phyloP scores from a whole-genome alignment of 2,113 vertebrate species.

The Phyllostomus discolor region DNA sequence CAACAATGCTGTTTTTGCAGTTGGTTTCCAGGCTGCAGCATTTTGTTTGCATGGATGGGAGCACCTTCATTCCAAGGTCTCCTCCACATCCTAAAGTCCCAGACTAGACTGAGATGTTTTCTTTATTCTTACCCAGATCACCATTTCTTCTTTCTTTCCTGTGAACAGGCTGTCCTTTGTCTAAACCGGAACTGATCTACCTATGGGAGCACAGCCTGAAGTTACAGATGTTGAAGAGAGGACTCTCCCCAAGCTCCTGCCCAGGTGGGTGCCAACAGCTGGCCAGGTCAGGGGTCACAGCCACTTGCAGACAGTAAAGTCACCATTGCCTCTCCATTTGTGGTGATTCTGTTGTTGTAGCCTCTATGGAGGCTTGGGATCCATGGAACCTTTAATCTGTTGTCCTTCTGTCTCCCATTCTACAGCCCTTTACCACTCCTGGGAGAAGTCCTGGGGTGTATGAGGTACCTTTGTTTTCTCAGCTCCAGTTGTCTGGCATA shows the following conservation, averaged over 20 bases:
- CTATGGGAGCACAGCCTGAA: not conserved
- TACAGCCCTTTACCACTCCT: not conserved
- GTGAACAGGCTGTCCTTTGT: not conserved
- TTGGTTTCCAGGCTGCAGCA: not conserved
- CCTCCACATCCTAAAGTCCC: not conserved
- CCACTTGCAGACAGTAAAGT: too few relatives aligned
- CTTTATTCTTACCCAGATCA: not conserved
- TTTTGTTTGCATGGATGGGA: not conserved
- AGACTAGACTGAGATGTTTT: not conserved
- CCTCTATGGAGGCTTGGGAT: not conserved
- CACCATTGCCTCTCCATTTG: not conserved
- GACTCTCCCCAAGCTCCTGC: not conserved
- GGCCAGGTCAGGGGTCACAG: not conserved
- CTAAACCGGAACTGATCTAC: not conserved
- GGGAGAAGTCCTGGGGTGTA: not conserved
- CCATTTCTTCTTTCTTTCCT: not conserved
- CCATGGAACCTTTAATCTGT: not conserved
- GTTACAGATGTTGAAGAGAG: not conserved
- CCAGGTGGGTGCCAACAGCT: not conserved
- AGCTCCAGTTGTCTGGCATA: not conserved
- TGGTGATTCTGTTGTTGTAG: too few relatives aligned
- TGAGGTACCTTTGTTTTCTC: not conserved
- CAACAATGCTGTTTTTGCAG: rapidly evolving
- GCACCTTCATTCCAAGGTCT: not conserved
- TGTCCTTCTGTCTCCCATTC: not conserved